Conservation (phyloP, 2,888 invertebrate species). For the Spilosoma lubricipeda region DNA sequence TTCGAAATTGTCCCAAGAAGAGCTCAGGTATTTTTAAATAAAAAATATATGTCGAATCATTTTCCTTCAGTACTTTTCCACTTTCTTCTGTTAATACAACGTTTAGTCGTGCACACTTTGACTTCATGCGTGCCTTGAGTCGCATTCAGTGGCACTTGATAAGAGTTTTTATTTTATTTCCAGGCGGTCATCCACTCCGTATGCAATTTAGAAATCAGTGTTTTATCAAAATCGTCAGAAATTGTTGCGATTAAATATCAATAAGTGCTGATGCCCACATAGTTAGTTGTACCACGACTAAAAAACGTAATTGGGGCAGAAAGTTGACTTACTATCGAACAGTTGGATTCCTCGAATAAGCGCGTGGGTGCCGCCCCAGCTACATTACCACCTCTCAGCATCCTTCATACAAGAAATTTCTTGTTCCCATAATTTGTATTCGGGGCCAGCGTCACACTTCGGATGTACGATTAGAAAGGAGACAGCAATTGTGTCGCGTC, state of each 20-base stretch:
- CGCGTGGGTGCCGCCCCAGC: conserved; percentile 77
- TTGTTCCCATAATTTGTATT: conserved; percentile 84
- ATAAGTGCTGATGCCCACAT: conserved; percentile 45
- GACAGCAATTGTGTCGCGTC: conserved; percentile 77
- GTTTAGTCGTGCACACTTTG: background rate
- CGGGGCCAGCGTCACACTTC: conserved; percentile 83
- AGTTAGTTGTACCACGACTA: conserved; percentile 36
- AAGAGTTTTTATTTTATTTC: background rate
- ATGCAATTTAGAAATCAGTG: background rate
- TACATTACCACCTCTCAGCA: conserved; percentile 71
- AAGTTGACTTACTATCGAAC: conserved; percentile 73
- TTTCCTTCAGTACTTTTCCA: too few species aligned
- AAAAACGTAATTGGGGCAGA: conserved; percentile 74
- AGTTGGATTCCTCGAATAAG: conserved; percentile 81
- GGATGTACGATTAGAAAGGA: conserved; percentile 83
- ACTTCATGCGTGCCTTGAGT: background rate
- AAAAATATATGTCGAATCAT: too few species aligned
- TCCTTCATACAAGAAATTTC: conserved; percentile 82
- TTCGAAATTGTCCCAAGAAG: too few species aligned
- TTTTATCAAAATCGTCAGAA: conserved; percentile 1
- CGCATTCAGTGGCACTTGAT: background rate
- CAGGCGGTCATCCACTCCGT: background rate
- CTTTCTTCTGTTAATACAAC: background rate
- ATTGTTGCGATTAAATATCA: conserved; percentile 16
- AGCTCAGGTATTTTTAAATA: too few species aligned